Evolutionary conservation across 2,888 invertebrate genomes (phyloP).

Genomic region (Priapulus caudatus): DNA sequence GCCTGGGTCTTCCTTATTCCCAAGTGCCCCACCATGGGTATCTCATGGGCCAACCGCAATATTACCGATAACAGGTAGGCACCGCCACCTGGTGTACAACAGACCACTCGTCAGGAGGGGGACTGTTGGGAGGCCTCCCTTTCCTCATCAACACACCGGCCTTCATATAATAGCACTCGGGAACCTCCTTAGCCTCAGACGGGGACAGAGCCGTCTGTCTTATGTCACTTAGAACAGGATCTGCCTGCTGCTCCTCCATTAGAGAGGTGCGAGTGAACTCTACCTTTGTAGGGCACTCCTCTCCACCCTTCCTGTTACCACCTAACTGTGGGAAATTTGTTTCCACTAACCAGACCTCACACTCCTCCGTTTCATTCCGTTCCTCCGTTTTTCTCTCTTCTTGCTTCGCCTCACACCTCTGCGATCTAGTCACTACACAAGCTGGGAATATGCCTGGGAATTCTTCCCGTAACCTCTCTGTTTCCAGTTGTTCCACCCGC

Average conservation of each 20-base stretch:
- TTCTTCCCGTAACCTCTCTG: neutral
- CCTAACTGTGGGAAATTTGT: too few relatives aligned
- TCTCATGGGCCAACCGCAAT: conserved; percentile 16
- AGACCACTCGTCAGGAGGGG: conserved; percentile 12
- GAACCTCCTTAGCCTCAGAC: neutral
- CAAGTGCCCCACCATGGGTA: conserved; percentile 15
- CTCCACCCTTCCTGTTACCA: too few relatives aligned
- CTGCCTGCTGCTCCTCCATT: neutral
- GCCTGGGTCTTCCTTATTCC: conserved; percentile 16
- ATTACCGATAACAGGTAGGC: conserved; percentile 8
- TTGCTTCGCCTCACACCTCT: too few relatives aligned
- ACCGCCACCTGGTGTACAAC: conserved; percentile 8
- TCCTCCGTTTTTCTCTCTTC: too few relatives aligned
- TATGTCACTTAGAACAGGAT: neutral
- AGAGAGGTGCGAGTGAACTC: too few relatives aligned
- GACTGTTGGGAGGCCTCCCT: conserved; percentile 12
- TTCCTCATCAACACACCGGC: conserved; percentile 17
- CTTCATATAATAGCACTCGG: neutral
- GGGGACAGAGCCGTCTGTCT: neutral
- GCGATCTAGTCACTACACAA: neutral
- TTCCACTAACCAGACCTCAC: too few relatives aligned
- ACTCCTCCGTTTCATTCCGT: too few relatives aligned
- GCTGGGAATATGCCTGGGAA: neutral
- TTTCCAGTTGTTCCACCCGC: neutral
- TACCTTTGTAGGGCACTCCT: too few relatives aligned